Percentiles rank a stretch among this genome's conserved stretches.
Evolutionary conservation across 2,888 invertebrate genomes (phyloP).

Genomic region (Orthonevra nobilis): DNA sequence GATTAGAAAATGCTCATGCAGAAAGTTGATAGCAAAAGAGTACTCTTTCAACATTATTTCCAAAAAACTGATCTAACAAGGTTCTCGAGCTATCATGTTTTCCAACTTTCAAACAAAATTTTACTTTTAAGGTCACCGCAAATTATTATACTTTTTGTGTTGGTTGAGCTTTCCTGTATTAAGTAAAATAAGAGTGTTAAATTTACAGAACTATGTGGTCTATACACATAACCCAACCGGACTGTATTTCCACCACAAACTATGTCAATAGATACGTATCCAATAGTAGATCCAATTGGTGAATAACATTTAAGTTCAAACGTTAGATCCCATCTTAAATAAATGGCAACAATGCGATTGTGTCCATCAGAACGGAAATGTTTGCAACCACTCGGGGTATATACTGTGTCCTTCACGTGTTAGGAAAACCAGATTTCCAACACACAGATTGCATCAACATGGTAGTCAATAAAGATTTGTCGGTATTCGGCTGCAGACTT

Average conservation of each 20-base stretch:
- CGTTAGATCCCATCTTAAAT: background rate
- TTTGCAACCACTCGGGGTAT: background rate
- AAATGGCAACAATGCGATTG: background rate
- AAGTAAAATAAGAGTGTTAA: background rate
- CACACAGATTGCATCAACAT: slow-evolving; percentile 2
- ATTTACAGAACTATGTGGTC: no score
- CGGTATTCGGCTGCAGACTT: background rate
- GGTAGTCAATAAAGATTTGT: background rate
- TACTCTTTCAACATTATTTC: background rate
- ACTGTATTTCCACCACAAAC: slow-evolving; percentile 1
- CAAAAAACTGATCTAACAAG: slow-evolving; percentile 1
- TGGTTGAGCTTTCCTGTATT: background rate
- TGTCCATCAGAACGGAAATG: background rate
- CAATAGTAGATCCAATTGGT: background rate
- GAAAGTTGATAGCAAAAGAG: background rate
- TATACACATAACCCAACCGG: no score
- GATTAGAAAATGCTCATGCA: no score
- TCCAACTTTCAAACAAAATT: background rate
- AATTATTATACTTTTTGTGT: slow-evolving; percentile 1
- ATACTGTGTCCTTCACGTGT: background rate
- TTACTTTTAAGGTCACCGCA: slow-evolving; percentile 2
- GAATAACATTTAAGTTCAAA: background rate
- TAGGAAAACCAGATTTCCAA: background rate
- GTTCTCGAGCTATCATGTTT: slow-evolving; percentile 6
- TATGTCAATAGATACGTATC: background rate